These are phyloP conservation scores for Rhinogobius similis DNA, from an alignment of 2,113 vertebrate species.

Conservation along the genomic window DNA sequence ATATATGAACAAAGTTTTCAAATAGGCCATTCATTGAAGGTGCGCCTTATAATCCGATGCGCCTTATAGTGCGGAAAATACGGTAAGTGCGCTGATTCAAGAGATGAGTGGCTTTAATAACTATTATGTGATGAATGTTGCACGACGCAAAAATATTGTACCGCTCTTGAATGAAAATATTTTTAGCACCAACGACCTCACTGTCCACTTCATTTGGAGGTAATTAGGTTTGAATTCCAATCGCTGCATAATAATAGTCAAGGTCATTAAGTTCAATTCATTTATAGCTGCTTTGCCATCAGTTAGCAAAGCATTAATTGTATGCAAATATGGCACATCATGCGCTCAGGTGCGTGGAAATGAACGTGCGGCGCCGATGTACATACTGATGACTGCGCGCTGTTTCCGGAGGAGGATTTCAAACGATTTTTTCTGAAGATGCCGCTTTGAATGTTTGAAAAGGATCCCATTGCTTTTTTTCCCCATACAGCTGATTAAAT, in stretches of 20 bases:
- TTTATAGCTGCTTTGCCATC: constrained; percentile 7
- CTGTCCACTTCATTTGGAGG: no score
- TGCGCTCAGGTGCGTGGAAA: constrained; percentile 31
- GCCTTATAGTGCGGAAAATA: no score
- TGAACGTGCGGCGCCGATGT: constrained; percentile 8
- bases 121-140: no score
- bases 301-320: constrained; percentile 48
- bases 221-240: constrained; percentile 28
- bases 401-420: constrained; percentile 22
- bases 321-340: constrained; percentile 37
- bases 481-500: constrained; percentile 60
- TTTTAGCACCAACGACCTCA: no score
- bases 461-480: neutral
- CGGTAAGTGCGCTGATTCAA: no score
- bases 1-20: no score
- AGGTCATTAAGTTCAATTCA: constrained; percentile 39
- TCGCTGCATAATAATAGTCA: constrained; percentile 43
- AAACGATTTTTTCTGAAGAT: neutral
- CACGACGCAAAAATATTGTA: no score
- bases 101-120: no score
- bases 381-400: constrained; percentile 7
- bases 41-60: no score
- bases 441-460: constrained; percentile 3
- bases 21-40: no score
- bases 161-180: no score